A percentile compares a stretch with the other conserved stretches of the same genome.
Evolutionary conservation across 2,113 vertebrate species (phyloP).

Genomic region (Bufo gargarizans): DNA sequence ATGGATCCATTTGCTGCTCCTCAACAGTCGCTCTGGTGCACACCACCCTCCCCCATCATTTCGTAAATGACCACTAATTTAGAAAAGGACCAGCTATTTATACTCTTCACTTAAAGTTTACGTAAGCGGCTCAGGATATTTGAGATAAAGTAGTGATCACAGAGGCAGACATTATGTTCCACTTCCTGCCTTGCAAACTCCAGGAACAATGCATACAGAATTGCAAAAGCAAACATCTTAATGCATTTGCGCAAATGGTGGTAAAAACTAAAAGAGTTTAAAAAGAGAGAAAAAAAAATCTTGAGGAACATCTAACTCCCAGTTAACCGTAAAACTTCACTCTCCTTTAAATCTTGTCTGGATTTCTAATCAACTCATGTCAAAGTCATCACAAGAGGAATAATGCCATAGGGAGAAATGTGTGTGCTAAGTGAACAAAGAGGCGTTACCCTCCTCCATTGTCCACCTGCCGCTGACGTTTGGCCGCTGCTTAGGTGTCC

Average conservation of each 20-base stretch:
- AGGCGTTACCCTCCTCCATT: too few species aligned
- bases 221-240: neutral
- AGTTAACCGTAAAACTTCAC: neutral
- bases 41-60: neutral
- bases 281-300: neutral
- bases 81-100: neutral
- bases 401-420: too few species aligned
- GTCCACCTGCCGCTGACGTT: too few species aligned
- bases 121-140: neutral
- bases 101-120: neutral
- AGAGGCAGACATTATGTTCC: neutral
- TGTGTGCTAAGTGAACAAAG: too few species aligned
- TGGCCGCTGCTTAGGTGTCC: too few species aligned
- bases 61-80: neutral
- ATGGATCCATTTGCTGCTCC: neutral
- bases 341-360: neutral
- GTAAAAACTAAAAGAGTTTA: neutral
- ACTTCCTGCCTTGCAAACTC: neutral
- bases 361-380: neutral
- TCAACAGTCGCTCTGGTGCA: neutral
- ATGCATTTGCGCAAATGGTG: neutral
- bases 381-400: too few species aligned
- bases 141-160: neutral
- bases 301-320: neutral
- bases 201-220: neutral